Percentiles rank a stretch among this genome's conserved stretches.
phyloP scores from a whole-genome alignment of 2,888 invertebrate species.

The Drosophila mettleri region DNA sequence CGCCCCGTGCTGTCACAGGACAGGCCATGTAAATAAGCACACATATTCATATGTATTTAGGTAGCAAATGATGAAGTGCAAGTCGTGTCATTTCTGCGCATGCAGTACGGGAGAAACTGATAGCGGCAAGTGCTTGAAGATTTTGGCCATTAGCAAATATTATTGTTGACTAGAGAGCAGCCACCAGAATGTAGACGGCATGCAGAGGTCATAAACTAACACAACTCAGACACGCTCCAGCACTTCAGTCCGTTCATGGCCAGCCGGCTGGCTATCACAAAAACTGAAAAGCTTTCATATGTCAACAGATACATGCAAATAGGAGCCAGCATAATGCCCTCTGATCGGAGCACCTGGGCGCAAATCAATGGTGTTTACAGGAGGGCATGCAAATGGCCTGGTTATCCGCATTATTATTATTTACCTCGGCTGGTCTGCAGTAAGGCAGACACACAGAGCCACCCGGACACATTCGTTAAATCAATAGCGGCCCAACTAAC shows the following conservation, averaged over 20 bases:
- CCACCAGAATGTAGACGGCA: neutral
- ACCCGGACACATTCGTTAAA: constrained; percentile 71
- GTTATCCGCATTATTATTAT: constrained; percentile 48
- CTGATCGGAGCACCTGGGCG: constrained; percentile 40
- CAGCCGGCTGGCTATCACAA: neutral
- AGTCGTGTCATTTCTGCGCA: constrained; percentile 55
- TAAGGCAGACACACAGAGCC: constrained; percentile 3
- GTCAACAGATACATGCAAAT: constrained; percentile 18
- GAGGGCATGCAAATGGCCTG: constrained; percentile 27
- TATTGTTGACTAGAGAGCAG: constrained; percentile 35
- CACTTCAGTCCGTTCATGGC: constrained; percentile 7
- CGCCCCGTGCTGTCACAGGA: constrained; percentile 7
- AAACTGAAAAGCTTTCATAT: constrained; percentile 10
- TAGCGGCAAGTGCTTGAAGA: constrained; percentile 21
- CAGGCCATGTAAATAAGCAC: constrained; percentile 32
- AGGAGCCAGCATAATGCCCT: constrained; percentile 10
- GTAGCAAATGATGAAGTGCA: constrained; percentile 58
- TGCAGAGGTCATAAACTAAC: constrained; percentile 10
- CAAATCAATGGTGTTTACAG: constrained; percentile 30
- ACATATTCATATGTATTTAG: constrained; percentile 9
- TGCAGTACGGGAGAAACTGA: constrained; percentile 21
- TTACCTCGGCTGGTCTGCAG: constrained; percentile 27
- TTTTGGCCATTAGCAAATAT: constrained; percentile 68
- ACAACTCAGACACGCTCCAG: constrained; percentile 18
- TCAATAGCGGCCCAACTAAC: constrained; percentile 60